phyloP scores from a whole-genome alignment of 1,140 invertebrate genomes.

The Psix sp. region DNA sequence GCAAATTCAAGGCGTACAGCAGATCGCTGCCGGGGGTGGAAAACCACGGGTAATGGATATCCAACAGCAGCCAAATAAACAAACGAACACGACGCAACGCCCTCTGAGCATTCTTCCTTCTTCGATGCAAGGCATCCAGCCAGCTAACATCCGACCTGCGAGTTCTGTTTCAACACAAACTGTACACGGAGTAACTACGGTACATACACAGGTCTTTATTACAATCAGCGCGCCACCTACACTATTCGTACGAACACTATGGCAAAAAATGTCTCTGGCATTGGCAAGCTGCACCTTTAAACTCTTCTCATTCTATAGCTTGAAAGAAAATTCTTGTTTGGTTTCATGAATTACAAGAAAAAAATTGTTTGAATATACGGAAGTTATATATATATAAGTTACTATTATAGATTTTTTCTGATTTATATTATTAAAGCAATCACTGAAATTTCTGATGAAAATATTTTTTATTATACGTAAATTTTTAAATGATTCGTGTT shows the following conservation, averaged over 20 bases:
- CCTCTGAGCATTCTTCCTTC: conserved; percentile 83
- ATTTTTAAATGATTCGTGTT: too few species aligned
- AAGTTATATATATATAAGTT: too few species aligned
- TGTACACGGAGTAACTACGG: conserved; percentile 80
- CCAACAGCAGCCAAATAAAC: conserved; percentile 77
- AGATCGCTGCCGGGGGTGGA: conserved; percentile 68
- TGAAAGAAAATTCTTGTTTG: too few species aligned
- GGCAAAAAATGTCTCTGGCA: too few species aligned
- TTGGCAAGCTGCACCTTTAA: too few species aligned
- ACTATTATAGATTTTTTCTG: too few species aligned
- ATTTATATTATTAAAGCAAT: too few species aligned
- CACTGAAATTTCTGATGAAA: too few species aligned
- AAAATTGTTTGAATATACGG: too few species aligned
- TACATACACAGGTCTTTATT: conserved; percentile 68
- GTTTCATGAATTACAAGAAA: too few species aligned
- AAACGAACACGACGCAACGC: conserved; percentile 77
- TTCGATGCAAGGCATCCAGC: conserved; percentile 72
- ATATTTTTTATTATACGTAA: too few species aligned
- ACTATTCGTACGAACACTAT: background rate
- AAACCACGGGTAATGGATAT: conserved; percentile 78
- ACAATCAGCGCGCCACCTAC: conserved; percentile 8
- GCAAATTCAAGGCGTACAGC: conserved; percentile 76
- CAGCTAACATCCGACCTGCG: conserved; percentile 82
- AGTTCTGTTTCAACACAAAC: conserved; percentile 88
- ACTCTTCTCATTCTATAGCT: too few species aligned